Percentiles rank a stretch among this genome's conserved stretches.
These are phyloP conservation scores for Dreissena rostriformis DNA, from an alignment of 1,140 invertebrate species.

Conservation along the genomic window DNA sequence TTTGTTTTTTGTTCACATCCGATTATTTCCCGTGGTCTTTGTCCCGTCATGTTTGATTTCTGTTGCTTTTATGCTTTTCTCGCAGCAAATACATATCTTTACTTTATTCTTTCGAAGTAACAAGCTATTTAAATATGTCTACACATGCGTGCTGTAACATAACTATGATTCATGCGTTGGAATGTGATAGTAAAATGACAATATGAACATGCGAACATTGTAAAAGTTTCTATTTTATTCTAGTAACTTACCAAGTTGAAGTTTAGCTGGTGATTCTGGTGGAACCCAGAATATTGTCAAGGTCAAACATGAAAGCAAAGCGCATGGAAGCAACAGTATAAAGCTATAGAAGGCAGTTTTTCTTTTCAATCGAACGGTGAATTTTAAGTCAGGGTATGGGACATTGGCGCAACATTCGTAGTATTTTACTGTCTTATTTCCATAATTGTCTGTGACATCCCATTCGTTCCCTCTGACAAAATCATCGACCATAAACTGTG, in stretches of 20 bases:
- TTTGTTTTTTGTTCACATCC: too few species aligned
- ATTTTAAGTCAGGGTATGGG: constrained; percentile 79
- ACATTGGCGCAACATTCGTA: constrained; percentile 77
- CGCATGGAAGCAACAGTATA: constrained; percentile 79
- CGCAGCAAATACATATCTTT: too few species aligned
- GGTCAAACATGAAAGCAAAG: constrained; percentile 77
- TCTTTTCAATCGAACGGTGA: constrained; percentile 71
- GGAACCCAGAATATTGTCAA: constrained; percentile 81
- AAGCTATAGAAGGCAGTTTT: constrained; percentile 80
- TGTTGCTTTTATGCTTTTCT: too few species aligned
- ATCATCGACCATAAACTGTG: constrained; percentile 63
- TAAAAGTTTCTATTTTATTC: too few species aligned
- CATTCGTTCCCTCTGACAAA: constrained; percentile 80
- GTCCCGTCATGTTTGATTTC: too few species aligned
- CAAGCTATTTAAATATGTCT: too few species aligned
- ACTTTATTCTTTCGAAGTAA: too few species aligned
- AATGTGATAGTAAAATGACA: too few species aligned
- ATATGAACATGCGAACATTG: too few species aligned
- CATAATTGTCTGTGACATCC: constrained; percentile 71
- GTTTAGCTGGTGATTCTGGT: constrained; percentile 80
- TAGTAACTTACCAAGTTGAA: constrained; percentile 76
- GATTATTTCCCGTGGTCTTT: too few species aligned
- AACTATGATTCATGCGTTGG: too few species aligned
- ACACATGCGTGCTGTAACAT: too few species aligned
- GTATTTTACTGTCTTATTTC: constrained; percentile 66